A percentile compares a stretch with the other conserved stretches of the same genome.
phyloP scores from a whole-genome alignment of 2,797 vertebrate species.

The Pogonophryne albipinna region DNA sequence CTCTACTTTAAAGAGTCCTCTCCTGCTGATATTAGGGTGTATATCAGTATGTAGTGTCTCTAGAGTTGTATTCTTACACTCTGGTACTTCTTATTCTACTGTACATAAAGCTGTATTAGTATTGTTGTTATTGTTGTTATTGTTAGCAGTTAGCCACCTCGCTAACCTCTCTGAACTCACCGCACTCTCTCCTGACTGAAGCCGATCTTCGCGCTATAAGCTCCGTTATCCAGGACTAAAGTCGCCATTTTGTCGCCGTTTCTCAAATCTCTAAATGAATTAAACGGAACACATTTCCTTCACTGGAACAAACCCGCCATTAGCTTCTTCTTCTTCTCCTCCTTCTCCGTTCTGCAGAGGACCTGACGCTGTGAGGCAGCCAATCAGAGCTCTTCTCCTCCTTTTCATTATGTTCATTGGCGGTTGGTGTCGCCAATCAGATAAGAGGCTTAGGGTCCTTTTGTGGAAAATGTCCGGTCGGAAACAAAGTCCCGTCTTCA shows the following conservation, averaged over 20 bases:
- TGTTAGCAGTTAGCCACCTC: not conserved
- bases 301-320: not conserved
- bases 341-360: rapidly evolving
- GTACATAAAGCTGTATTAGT: no score
- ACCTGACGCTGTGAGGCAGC: rapidly evolving
- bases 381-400: not conserved
- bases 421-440: constrained; percentile 38
- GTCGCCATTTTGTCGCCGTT: constrained; percentile 86
- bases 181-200: constrained; percentile 93
- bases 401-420: not conserved
- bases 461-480: constrained; percentile 4
- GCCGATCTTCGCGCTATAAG: constrained; percentile 94
- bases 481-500: constrained; percentile 6
- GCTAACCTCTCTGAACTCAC: constrained; percentile 72
- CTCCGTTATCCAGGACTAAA: constrained; percentile 95
- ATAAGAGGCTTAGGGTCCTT: not conserved
- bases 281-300: not conserved
- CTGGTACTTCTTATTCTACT: no score
- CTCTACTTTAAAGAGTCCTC: no score
- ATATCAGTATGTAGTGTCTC: no score
- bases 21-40: no score
- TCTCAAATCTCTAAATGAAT: rapidly evolving
- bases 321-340: not conserved
- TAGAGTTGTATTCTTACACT: no score
- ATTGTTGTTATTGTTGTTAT: no score